Evolutionary conservation across 2,797 vertebrate genomes (phyloP), one percentile per base, ranked within the genome.

Genomic region (Anguilla pacifica): DNA sequence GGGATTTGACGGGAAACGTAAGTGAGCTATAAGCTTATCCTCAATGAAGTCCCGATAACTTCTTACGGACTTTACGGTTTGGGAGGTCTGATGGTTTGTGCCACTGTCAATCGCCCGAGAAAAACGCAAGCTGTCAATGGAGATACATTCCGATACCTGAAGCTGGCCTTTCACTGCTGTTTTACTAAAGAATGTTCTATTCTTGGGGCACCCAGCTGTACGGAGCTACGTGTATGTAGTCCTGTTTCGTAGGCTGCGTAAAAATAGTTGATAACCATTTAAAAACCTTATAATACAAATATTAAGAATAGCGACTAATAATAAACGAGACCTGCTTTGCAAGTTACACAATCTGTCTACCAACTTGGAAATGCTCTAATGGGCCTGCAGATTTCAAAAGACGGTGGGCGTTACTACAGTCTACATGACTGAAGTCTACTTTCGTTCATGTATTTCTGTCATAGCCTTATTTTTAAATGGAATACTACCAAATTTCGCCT

Each of bases 1-100:
- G 67, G 43, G 43, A 82, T 39, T 88, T n/a, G 2, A 85, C 13
- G 5, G 35, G 19, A 72, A 83, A 86, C 83, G 85, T 88, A 88
- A 86, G 84, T 88, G 31, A 28, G n/a, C 46, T 35, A 35, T 53
- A 81, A 86, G 15, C 46, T 25, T 85, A 5, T 11, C 51, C 49
- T 13, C 46, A n/a, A 39, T 7, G 0, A 43, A 79, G 35, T 51
- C 79, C 51, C 0, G 51, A 35, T 55, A 53, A 84, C 53, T 15
- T 57, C 25, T 35, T 19, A 4, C n/a, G 0, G 25, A 25, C 82
- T 46, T 28, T 83, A 6, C n/a, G 17, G 43, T 31, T 31, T 17
- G 2, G 2, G 46, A 28, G n/a, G 82, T 53, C 19, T 53, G 25
- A 53, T 53, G 13, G 49, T n/a, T 53, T 46, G 6, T 46, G 49